These are phyloP conservation scores for Lepidotrigona ventralis DNA, from an alignment of 1,140 invertebrate genomes.

Conservation along the genomic window DNA sequence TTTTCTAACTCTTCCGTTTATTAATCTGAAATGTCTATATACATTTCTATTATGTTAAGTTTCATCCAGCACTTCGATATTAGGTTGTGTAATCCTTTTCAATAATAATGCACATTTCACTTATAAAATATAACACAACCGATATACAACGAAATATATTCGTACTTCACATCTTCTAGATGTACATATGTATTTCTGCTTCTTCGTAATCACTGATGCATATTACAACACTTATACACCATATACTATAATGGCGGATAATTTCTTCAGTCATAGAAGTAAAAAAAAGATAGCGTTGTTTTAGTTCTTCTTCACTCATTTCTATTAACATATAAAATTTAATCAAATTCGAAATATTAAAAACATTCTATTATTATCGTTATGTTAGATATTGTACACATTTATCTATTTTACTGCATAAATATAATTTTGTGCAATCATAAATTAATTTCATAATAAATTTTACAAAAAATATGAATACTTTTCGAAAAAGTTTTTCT, in stretches of 20 bases:
- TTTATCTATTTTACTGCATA: neutral
- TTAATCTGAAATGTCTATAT: conserved; percentile 10
- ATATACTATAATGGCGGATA: conserved; percentile 40
- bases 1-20: conserved; percentile 22
- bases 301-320: neutral
- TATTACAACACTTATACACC: conserved; percentile 10
- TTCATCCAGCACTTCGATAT: conserved; percentile 22
- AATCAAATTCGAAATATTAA: neutral
- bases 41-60: conserved; percentile 29
- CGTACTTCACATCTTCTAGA: conserved; percentile 27
- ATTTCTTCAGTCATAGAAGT: conserved; percentile 25
- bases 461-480: neutral
- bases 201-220: conserved; percentile 19
- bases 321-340: neutral
- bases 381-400: neutral
- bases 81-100: conserved; percentile 9
- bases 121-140: conserved; percentile 4
- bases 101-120: conserved; percentile 9
- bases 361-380: neutral
- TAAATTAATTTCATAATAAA: neutral
- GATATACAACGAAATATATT: conserved; percentile 1
- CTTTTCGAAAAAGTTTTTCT: neutral
- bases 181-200: conserved; percentile 5
- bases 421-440: conserved; percentile 7
- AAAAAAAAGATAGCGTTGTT: conserved; percentile 23